Percentiles rank a stretch among this genome's conserved stretches.
Evolutionary conservation across 2,888 invertebrate genomes (phyloP).

Genomic region (Maniola hyperantus): DNA sequence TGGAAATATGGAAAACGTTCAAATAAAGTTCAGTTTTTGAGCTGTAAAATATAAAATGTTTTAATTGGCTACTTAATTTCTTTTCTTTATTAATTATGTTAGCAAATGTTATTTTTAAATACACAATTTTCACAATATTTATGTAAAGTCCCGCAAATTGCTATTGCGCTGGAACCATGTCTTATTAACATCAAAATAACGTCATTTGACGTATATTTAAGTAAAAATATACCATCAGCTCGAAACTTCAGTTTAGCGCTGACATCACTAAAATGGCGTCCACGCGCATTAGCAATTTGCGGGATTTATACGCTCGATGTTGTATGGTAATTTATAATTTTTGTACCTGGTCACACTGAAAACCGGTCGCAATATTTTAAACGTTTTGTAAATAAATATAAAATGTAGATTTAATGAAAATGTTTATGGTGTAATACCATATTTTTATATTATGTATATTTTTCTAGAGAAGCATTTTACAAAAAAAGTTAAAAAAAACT

Average conservation of each 20-base stretch:
- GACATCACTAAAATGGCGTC: too few relatives aligned
- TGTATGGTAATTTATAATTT: background rate
- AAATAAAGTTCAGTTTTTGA: background rate
- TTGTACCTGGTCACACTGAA: slow-evolving; percentile 36
- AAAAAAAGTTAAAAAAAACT: background rate
- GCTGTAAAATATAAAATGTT: background rate
- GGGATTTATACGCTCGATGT: too few relatives aligned
- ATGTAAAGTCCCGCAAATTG: too few relatives aligned
- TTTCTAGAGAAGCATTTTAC: slow-evolving; percentile 31
- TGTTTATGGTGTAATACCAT: slow-evolving; percentile 37
- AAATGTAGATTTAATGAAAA: slow-evolving; percentile 25
- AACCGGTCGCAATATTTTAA: slow-evolving; percentile 33
- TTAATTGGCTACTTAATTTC: slow-evolving; percentile 11
- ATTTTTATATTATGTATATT: slow-evolving; percentile 39
- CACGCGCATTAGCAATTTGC: too few relatives aligned
- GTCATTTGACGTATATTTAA: too few relatives aligned
- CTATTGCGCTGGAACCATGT: too few relatives aligned
- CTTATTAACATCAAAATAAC: too few relatives aligned
- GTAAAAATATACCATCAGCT: too few relatives aligned
- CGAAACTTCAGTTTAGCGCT: too few relatives aligned
- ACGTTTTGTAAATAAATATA: slow-evolving; percentile 37
- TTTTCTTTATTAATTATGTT: background rate
- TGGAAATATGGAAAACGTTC: background rate
- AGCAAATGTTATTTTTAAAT: background rate
- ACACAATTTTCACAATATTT: slow-evolving; percentile 6